These are phyloP conservation scores for Neotragus moschatus DNA, from an alignment of 2,113 vertebrate species.

Conservation along the genomic window DNA sequence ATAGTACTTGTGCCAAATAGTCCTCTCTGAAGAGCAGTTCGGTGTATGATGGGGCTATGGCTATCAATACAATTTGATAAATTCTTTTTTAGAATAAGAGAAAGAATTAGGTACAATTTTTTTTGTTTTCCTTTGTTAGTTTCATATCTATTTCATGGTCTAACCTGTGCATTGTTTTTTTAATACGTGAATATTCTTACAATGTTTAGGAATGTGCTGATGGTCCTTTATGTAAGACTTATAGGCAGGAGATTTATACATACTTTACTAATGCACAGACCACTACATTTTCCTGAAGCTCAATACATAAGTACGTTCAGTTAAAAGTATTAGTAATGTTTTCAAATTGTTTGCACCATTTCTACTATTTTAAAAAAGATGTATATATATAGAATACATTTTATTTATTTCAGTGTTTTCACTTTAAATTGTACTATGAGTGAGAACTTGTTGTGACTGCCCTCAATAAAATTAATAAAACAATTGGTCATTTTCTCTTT, in stretches of 20 bases:
- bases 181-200: background rate
- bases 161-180: background rate
- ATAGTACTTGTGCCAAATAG: background rate
- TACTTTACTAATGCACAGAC: background rate
- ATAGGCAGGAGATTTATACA: background rate
- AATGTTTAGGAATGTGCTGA: background rate
- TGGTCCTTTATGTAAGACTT: background rate
- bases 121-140: background rate
- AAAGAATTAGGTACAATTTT: background rate
- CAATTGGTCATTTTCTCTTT: slow-evolving; percentile 54
- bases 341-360: background rate
- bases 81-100: background rate
- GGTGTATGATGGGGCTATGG: background rate
- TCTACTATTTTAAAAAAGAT: background rate
- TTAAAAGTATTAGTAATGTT: background rate
- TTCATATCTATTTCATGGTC: background rate
- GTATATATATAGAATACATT: background rate
- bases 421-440: background rate
- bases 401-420: slow-evolving; percentile 7
- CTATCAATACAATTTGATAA: background rate
- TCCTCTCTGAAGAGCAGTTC: background rate
- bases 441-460: slow-evolving; percentile 30
- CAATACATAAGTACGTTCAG: background rate
- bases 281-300: background rate
- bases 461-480: slow-evolving; percentile 38